Base-by-base conservation (phyloP, 2,113 vertebrate genomes). In the Pipra filicauda region DNA sequence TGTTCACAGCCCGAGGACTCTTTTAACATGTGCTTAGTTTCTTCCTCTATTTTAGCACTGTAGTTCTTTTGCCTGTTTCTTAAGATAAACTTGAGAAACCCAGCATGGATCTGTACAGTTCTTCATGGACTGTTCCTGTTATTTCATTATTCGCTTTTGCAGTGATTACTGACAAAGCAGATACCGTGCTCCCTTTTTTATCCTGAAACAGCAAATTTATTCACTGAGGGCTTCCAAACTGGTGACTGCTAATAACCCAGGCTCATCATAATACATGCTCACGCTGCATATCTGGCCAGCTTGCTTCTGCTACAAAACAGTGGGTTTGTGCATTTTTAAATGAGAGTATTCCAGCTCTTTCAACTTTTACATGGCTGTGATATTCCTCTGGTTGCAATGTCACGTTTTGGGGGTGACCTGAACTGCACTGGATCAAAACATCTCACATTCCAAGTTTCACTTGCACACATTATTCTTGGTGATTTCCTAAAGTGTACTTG, bases 161-260 rank as follows among this genome's bases (percentile, higher is more conserved):
- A 67, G 55, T 59, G 33, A 61, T 70, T 88, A 95, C 89, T 95
- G 93, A 95, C 8, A 3, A 95, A 84, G 85, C 95, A 95, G 89
- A 93, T 52, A 71, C 61, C 0, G 0, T 41, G 30, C 30, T 92
- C 64, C 74, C 8, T 79, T 93, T 89, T 92, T 93, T 54, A 74
- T 91, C 86, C 94, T 91, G 94, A 91, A 95, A 91, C 91, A 95
- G 88, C 76, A 84, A 55, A 93, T 93, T 95, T 92, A 89, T 95
- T 95, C 93, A 92, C 89, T 3, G 9, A 89, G 44, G 35, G 52
- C 76, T 95, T 95, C 80, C 30, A 87, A 91, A 74, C 52, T 16
- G 0, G 79, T 91, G 88, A 66, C 83, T 94, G 76, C 80, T 93
- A 91, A 95, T 92, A 96, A 91, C 80, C 35, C 57, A 93, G 61